A percentile compares a stretch with the other conserved stretches of the same genome.
Evolutionary conservation across 2,797 vertebrate species (phyloP).

Genomic region (Sebastes vulpes): DNA sequence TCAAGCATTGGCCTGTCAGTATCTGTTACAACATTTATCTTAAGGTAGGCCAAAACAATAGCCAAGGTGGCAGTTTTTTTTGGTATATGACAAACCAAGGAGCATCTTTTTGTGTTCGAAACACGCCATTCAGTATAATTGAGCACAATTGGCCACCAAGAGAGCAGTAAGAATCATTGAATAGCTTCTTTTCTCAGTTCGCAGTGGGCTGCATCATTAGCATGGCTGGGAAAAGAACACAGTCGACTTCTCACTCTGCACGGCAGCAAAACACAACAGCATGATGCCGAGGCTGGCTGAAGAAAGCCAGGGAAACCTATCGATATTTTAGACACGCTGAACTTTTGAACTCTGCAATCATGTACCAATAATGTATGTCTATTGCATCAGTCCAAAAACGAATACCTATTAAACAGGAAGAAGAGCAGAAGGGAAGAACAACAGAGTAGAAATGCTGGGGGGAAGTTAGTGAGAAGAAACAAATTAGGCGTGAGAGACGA

Average conservation of each 20-base stretch:
- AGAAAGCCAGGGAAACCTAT: not conserved
- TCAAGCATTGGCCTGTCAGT: not conserved
- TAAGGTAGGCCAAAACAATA: not conserved
- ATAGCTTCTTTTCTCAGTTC: constrained; percentile 3
- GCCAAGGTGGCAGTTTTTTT: not conserved
- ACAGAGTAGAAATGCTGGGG: not conserved
- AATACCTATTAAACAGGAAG: not conserved
- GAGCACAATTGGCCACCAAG: constrained; percentile 3
- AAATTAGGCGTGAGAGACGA: not conserved
- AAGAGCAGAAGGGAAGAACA: not conserved
- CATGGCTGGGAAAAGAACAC: constrained; percentile 39
- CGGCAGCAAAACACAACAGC: constrained; percentile 30
- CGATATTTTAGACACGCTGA: constrained; percentile 17
- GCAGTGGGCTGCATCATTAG: constrained; percentile 49
- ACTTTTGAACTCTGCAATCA: constrained; percentile 46
- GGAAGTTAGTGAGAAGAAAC: not conserved
- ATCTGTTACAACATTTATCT: not conserved
- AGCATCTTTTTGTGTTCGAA: not conserved
- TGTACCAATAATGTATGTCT: not conserved
- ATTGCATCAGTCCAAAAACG: not conserved
- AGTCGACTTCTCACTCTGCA: constrained; percentile 35
- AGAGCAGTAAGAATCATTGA: not conserved
- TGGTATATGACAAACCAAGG: not conserved
- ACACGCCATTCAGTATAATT: constrained; percentile 1
- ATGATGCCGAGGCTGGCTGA: not conserved